Percentiles rank a stretch among this genome's conserved stretches.
Conservation (phyloP, 2,797 vertebrate species). For the Triplophysa bombifrons region DNA sequence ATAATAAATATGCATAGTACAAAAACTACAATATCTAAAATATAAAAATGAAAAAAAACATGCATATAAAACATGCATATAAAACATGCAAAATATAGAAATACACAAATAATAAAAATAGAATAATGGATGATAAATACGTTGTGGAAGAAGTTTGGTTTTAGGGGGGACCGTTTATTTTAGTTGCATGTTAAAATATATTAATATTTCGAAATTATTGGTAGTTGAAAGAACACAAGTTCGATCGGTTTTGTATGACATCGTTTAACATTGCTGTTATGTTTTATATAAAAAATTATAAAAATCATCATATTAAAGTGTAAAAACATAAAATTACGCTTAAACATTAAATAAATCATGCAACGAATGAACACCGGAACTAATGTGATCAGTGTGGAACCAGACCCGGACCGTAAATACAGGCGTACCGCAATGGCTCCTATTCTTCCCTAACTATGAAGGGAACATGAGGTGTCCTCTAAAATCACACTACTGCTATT, state of each 20-base stretch:
- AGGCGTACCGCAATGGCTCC: background rate
- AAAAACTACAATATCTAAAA: too few species aligned
- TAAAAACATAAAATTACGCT: too few species aligned
- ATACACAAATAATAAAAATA: too few species aligned
- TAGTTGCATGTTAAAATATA: background rate
- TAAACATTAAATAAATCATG: background rate
- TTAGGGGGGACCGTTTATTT: too few species aligned
- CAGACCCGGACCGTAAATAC: conserved; percentile 3
- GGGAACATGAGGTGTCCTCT: conserved; percentile 34
- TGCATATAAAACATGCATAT: too few species aligned
- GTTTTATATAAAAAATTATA: background rate
- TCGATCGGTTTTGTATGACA: background rate
- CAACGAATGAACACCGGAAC: background rate
- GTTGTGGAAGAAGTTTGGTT: background rate
- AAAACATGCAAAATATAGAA: background rate
- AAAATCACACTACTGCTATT: background rate
- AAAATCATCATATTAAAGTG: too few species aligned
- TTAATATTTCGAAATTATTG: background rate
- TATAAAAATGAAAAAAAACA: too few species aligned
- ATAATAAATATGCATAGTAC: too few species aligned
- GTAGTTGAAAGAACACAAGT: background rate
- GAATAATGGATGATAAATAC: too few species aligned
- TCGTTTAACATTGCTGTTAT: background rate
- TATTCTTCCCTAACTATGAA: background rate
- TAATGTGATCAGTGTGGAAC: background rate